phyloP scores from a whole-genome alignment of 2,888 invertebrate genomes.

The Ennomos fuscantarius region DNA sequence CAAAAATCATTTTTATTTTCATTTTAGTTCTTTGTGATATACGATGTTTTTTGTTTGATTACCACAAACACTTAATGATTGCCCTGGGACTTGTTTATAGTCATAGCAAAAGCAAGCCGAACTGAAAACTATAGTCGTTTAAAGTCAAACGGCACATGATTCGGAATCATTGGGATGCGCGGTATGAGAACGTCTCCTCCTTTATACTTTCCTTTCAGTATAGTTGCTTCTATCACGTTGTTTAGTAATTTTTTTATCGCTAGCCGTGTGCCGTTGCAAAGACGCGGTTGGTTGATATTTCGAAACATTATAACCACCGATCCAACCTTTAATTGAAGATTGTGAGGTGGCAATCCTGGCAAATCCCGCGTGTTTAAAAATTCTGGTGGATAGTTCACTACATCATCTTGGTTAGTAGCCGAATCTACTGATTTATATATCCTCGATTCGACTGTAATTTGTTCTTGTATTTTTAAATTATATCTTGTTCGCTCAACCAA shows the following conservation, averaged over 20 bases:
- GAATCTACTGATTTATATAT: conserved; percentile 52
- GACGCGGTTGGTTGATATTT: conserved; percentile 41
- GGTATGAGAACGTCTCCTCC: conserved; percentile 47
- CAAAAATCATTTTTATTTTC: conserved; percentile 21
- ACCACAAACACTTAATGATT: conserved; percentile 41
- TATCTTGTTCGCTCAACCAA: conserved; percentile 44
- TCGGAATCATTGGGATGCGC: conserved; percentile 44
- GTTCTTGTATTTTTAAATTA: too few relatives aligned
- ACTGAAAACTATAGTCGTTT: conserved; percentile 41
- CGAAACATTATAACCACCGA: conserved; percentile 39
- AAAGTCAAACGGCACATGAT: conserved; percentile 42
- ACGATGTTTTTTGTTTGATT: conserved; percentile 42
- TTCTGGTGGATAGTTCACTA: conserved; percentile 50
- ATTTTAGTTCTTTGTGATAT: conserved; percentile 41
- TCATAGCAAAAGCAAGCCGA: conserved; percentile 44
- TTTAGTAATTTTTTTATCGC: conserved; percentile 26
- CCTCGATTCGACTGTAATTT: too few relatives aligned
- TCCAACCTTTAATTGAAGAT: conserved; percentile 42
- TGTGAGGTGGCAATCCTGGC: conserved; percentile 48
- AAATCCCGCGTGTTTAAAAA: conserved; percentile 51
- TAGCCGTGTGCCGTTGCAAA: conserved; percentile 25
- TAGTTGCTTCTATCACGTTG: conserved; percentile 39
- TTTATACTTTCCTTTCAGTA: conserved; percentile 46
- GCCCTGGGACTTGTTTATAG: conserved; percentile 37
- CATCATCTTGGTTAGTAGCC: conserved; percentile 46